phyloP scores from a whole-genome alignment of 2,113 vertebrate species.

The Peucedramus taeniatus region DNA sequence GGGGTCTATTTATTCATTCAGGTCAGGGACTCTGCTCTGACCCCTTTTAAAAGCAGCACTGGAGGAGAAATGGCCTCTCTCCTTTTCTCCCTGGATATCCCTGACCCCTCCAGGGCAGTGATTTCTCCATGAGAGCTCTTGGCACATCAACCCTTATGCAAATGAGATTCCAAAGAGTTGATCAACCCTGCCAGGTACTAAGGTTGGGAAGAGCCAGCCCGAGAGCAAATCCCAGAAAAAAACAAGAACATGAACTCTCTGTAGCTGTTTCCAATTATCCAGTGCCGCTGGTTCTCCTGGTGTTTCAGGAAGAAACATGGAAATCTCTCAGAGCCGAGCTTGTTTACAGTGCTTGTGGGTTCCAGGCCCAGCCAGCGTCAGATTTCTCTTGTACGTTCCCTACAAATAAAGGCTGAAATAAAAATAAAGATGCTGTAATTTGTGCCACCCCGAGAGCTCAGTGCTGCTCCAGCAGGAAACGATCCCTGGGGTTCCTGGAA shows the following conservation, averaged over 20 bases:
- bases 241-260: neutral
- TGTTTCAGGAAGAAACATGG: neutral
- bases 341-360: slow-evolving; percentile 5
- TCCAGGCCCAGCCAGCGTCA: neutral
- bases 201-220: neutral
- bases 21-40: neutral
- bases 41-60: neutral
- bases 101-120: neutral
- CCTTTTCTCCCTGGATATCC: neutral
- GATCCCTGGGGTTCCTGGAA: slow-evolving; percentile 13
- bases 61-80: neutral
- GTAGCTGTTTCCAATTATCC: slow-evolving; percentile 18
- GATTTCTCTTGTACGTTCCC: slow-evolving; percentile 2
- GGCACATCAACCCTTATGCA: neutral
- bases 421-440: slow-evolving; percentile 49
- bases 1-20: neutral
- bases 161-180: neutral
- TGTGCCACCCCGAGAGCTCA: slow-evolving; percentile 20
- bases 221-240: slow-evolving; percentile 22
- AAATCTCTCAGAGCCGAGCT: neutral
- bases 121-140: neutral
- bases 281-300: neutral
- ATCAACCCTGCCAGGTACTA: slow-evolving; percentile 10
- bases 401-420: slow-evolving; percentile 30
- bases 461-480: slow-evolving; percentile 18